Evolutionary conservation across 2,113 vertebrate species (phyloP).

Genomic region (Melanotaenia duboulayi): DNA sequence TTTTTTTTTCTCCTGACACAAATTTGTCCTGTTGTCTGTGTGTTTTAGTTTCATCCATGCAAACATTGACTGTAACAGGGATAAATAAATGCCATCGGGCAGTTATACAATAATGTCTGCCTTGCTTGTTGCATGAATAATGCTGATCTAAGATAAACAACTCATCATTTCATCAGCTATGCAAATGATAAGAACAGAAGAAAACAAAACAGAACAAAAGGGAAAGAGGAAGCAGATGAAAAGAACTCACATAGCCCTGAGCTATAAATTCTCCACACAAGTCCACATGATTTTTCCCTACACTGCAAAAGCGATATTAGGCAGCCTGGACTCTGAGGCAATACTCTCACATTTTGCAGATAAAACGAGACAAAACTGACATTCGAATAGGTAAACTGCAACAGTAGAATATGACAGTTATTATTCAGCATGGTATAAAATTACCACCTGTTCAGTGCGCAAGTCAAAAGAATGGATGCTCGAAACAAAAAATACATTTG

Average conservation of each 20-base stretch:
- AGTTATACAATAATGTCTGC: neutral
- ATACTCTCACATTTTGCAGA: neutral
- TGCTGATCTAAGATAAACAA: slow-evolving; percentile 1
- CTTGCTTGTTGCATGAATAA: neutral
- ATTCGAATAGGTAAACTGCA: neutral
- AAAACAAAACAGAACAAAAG: slow-evolving; percentile 5
- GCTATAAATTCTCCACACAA: slow-evolving; percentile 22
- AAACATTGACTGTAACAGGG: neutral
- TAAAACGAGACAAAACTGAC: no score
- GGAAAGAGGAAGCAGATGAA: neutral
- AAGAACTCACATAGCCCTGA: neutral
- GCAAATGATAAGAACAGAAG: neutral
- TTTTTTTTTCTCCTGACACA: no score
- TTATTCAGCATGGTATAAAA: neutral
- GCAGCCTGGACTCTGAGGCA: slow-evolving; percentile 27
- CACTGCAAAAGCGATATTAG: neutral
- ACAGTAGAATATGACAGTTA: neutral
- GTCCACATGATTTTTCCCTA: slow-evolving; percentile 31
- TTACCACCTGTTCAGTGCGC: neutral
- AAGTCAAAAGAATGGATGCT: neutral
- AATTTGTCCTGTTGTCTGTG: no score
- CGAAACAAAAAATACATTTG: neutral
- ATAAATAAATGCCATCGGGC: neutral
- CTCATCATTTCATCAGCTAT: neutral
- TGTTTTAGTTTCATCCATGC: no score